Evolutionary conservation across 2,888 invertebrate genomes (phyloP).

Genomic region (Osmoderma eremita): DNA sequence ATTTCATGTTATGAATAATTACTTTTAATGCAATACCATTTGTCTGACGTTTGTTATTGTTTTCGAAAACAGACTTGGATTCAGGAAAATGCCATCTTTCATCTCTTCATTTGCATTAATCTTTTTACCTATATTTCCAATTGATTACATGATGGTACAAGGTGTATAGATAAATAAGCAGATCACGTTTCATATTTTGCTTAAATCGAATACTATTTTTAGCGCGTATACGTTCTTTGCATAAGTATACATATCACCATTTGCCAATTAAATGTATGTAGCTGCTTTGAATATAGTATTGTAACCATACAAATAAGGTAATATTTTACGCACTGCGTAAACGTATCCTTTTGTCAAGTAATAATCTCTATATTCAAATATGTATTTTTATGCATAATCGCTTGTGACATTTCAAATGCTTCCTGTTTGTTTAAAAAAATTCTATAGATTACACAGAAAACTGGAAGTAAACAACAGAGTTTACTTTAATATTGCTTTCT

Average conservation of each 20-base stretch:
- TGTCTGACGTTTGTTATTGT: neutral
- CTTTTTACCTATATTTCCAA: conserved; percentile 7
- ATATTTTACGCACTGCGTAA: too few relatives aligned
- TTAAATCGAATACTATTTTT: conserved; percentile 31
- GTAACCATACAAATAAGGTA: too few relatives aligned
- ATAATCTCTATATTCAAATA: too few relatives aligned
- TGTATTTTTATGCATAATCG: neutral
- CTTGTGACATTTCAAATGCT: conserved; percentile 15
- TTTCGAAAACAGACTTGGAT: too few relatives aligned
- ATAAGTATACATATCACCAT: neutral
- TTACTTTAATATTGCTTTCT: too few relatives aligned
- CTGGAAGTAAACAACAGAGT: conserved; percentile 7
- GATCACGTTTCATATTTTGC: conserved; percentile 35
- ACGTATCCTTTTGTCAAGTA: too few relatives aligned
- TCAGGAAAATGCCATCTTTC: too few relatives aligned
- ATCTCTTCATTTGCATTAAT: conserved; percentile 6
- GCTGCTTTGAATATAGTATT: too few relatives aligned
- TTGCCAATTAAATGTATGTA: neutral
- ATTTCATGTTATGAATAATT: neutral
- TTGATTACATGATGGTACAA: conserved; percentile 17
- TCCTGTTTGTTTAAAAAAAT: conserved; percentile 19
- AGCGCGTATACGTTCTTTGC: conserved; percentile 8
- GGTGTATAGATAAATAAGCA: conserved; percentile 34
- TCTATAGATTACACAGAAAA: conserved; percentile 4
- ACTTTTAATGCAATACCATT: neutral